Conservation (phyloP, 1,140 invertebrate genomes). For the Lepidotrigona ventralis region DNA sequence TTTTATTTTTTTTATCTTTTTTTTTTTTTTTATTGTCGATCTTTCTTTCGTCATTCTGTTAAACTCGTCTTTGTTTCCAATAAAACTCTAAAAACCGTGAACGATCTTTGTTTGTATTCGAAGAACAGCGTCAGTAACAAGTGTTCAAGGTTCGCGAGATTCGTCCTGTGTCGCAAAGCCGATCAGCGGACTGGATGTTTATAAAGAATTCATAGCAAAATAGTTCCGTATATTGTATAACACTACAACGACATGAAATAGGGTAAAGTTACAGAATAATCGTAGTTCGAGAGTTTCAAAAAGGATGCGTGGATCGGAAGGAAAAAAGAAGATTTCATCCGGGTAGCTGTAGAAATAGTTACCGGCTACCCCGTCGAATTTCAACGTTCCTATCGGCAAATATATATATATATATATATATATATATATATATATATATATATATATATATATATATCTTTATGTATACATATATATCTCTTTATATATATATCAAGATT, state of each 20-base stretch:
- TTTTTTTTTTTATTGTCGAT: conserved; percentile 7
- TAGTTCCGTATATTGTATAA: conserved; percentile 51
- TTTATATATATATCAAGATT: conserved; percentile 40
- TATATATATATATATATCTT: conserved; percentile 31
- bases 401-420: conserved; percentile 36
- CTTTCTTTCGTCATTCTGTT: too few relatives aligned
- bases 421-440: conserved; percentile 49
- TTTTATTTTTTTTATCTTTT: neutral
- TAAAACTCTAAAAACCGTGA: neutral
- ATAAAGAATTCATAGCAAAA: conserved; percentile 55
- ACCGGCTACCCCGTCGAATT: conserved; percentile 22
- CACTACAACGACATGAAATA: conserved; percentile 45
- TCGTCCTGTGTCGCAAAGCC: conserved; percentile 68
- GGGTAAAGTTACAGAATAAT: conserved; percentile 42
- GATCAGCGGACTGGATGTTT: conserved; percentile 57
- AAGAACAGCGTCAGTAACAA: conserved; percentile 9
- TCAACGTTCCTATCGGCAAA: conserved; percentile 38
- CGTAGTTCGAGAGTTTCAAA: conserved; percentile 31
- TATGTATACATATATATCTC: conserved; percentile 30
- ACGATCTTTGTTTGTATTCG: neutral
- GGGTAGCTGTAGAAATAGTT: conserved; percentile 30
- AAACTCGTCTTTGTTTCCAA: neutral
- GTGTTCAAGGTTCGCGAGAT: conserved; percentile 32
- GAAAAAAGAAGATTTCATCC: conserved; percentile 24
- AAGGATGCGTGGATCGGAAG: conserved; percentile 40